Conservation (phyloP, 2,113 vertebrate genomes). For the Burhinus bistriatus region DNA sequence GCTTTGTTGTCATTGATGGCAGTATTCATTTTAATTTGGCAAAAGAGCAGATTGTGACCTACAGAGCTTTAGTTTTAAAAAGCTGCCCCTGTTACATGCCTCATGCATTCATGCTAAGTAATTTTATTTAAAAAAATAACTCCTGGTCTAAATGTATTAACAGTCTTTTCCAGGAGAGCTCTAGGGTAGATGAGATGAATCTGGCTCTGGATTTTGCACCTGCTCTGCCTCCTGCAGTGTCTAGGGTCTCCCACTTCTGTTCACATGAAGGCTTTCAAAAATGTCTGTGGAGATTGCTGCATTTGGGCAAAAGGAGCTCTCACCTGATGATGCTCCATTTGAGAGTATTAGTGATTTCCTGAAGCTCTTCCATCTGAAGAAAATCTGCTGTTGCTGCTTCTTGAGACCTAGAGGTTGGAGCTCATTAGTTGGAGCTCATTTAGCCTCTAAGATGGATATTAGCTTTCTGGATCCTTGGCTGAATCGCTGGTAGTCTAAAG, state of each 20-base stretch:
- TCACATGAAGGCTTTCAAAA: background rate
- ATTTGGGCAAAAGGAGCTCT: background rate
- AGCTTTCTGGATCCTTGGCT: background rate
- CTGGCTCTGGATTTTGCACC: background rate
- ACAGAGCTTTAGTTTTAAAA: background rate
- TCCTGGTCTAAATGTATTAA: background rate
- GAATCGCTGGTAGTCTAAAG: conserved; percentile 11
- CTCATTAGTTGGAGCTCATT: background rate
- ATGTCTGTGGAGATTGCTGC: background rate
- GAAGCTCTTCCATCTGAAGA: background rate
- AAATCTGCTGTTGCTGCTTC: background rate
- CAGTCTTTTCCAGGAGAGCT: background rate
- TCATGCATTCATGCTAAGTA: background rate
- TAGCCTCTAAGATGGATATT: background rate
- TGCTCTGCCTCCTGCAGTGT: background rate
- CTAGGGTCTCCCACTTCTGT: background rate
- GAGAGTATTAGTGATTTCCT: background rate
- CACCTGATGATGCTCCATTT: background rate
- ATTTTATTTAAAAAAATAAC: background rate
- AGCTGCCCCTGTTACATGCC: background rate
- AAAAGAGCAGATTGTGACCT: background rate
- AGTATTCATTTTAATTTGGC: background rate
- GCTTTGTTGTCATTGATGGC: background rate
- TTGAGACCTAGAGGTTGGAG: background rate
- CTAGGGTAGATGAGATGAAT: background rate